Percentiles rank a stretch among this genome's conserved stretches.
Conservation (phyloP, 2,888 invertebrate species). For the Serrognathus titanus region DNA sequence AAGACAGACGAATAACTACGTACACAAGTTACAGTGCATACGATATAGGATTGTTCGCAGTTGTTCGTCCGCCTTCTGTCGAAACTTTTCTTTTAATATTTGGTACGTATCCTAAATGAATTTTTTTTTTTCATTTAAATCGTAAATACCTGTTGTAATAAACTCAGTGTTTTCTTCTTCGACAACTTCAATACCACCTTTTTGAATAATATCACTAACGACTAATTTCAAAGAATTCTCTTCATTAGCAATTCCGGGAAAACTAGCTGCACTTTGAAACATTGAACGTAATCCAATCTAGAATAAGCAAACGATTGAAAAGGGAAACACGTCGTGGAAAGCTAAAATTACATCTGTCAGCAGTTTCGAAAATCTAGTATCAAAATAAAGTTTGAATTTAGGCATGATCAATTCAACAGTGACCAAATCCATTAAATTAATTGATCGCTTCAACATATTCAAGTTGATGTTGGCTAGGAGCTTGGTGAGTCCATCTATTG, state of each 20-base stretch:
- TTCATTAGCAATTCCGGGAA: constrained; percentile 65
- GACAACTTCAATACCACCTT: constrained; percentile 72
- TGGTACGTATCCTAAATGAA: no score
- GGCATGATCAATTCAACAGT: constrained; percentile 65
- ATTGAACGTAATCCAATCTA: constrained; percentile 70
- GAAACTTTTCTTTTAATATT: background rate
- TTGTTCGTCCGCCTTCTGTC: background rate
- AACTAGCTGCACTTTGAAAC: constrained; percentile 66
- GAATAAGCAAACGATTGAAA: constrained; percentile 20
- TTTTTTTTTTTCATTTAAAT: constrained; percentile 10
- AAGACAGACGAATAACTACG: no score
- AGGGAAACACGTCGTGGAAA: background rate
- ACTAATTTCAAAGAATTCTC: constrained; percentile 49
- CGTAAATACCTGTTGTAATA: constrained; percentile 61
- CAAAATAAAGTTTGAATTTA: constrained; percentile 71
- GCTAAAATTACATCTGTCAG: constrained; percentile 56
- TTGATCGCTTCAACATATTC: constrained; percentile 53
- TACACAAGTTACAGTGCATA: no score
- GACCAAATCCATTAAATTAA: constrained; percentile 58
- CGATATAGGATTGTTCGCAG: no score
- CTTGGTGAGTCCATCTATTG: constrained; percentile 58
- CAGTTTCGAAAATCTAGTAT: constrained; percentile 58
- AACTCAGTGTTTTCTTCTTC: constrained; percentile 71
- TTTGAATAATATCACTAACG: constrained; percentile 70
- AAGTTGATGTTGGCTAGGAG: constrained; percentile 59